These are phyloP conservation scores for Spatulosminthurus flaviceps DNA, from an alignment of 2,888 invertebrate species.

Conservation along the genomic window DNA sequence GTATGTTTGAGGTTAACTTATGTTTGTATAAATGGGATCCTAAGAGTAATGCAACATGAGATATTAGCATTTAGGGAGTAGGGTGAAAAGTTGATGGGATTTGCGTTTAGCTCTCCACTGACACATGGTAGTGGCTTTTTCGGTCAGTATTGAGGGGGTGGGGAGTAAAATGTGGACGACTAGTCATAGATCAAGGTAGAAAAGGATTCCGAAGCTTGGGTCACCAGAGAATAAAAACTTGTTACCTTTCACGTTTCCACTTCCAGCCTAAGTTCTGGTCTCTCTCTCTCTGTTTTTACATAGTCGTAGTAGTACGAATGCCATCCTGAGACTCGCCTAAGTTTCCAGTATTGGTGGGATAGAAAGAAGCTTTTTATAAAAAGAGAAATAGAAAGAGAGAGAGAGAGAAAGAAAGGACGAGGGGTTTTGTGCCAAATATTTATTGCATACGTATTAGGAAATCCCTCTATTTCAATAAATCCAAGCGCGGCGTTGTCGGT, in stretches of 20 bases:
- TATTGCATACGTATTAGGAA: slow-evolving; percentile 33
- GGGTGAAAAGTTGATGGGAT: slow-evolving; percentile 62
- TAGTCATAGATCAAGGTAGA: slow-evolving; percentile 62
- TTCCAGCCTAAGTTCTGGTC: slow-evolving; percentile 10
- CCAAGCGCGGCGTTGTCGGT: neutral
- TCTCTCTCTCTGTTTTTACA: neutral
- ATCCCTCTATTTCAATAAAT: slow-evolving; percentile 26
- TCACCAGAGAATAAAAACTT: slow-evolving; percentile 57
- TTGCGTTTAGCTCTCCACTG: slow-evolving; percentile 32
- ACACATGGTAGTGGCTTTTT: slow-evolving; percentile 41
- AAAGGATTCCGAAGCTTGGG: slow-evolving; percentile 57
- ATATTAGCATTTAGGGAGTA: slow-evolving; percentile 63
- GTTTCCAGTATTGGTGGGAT: neutral
- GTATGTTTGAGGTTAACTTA: slow-evolving; percentile 2
- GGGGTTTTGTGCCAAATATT: slow-evolving; percentile 26
- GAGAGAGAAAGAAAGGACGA: too few species aligned
- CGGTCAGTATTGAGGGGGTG: slow-evolving; percentile 58
- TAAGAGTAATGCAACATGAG: slow-evolving; percentile 56
- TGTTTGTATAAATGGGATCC: slow-evolving; percentile 22
- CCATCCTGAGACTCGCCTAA: slow-evolving; percentile 13
- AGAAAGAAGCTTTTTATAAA: neutral
- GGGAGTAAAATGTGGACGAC: slow-evolving; percentile 47
- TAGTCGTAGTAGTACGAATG: too few species aligned
- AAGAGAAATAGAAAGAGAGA: neutral
- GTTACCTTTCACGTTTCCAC: slow-evolving; percentile 30